Base-by-base conservation (phyloP, 2,888 invertebrate species). In the Odontomyia ornata region DNA sequence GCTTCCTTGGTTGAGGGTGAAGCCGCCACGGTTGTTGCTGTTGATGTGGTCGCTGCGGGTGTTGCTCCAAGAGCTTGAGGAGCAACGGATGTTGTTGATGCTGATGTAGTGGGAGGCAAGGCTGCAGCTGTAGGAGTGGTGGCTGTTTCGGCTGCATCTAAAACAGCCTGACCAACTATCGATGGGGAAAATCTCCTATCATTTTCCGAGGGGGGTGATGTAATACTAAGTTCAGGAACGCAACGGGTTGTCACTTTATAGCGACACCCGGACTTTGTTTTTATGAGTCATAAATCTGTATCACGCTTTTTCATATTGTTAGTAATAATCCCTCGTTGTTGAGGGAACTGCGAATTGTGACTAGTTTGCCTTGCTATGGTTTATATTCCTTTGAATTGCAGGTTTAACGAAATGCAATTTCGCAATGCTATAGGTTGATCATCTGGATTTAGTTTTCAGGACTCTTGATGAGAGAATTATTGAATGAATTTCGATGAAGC, bases 251-350 rank as follows among this genome's bases (percentile, higher is more conserved):
- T 83, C 82, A 86, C 87, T 80, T 86, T 87, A 80, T 84, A 85
- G 80, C 84, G 84, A 80, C 85, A 84, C 80, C 84, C 85, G 80
- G 83, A 82, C 77, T 84, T 84, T 75, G 83, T 82, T 81, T 84
- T 84, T 83, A 86, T 83, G 83, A 86, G 86, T 86, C 86, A 86
- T 86, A 86, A 86, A 82, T 86, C 87, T 64, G 86, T 85, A 79
- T 87, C 86, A 80, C 85, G 85, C 81, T 86, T 86, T 82, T 85
- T 86, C 82, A 86, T 83, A 82, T 84, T 86, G 82, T 27, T 69
- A 69, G 27, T 69, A 43, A 18, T 65, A n/a, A 36, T 30, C 36
- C 18, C 9, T 9, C 64, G 15, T 3, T 23, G 69, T 4, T 23
- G 25, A 69, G 46, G 7, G 69, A n/a, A 64, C 28, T 47, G 36